Base-by-base conservation (phyloP, 1,140 invertebrate genomes). In the Mesaphorura yosii region DNA sequence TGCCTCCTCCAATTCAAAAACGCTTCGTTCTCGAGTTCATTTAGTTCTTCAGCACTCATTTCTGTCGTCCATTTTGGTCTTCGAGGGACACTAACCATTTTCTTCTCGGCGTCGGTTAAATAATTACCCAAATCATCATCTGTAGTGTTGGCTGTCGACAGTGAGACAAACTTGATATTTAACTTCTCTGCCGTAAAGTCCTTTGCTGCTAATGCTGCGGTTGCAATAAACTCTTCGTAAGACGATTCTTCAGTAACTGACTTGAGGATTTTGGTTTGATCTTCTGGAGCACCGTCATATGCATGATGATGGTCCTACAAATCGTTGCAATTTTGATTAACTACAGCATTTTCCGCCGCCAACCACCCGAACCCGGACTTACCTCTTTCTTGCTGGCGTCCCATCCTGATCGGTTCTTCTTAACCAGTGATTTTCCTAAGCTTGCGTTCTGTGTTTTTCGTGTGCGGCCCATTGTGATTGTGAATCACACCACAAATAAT, bases 231-330 rank as follows among this genome's bases (percentile, higher is more conserved):
- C 63, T 98, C 94, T 73, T 96, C 86, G 53, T 98, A 81, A 19
- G 88, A 89, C 47, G 81, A 89, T 68, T 98, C 88, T 66, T 97
- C 92, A 0, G 93, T 98, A 0, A 97, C 85, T 0, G 92, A 97
- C 66, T 88, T 82, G 2, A 95, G 72, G 72, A 34, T 53, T 12
- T 22, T 29, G 12, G 54, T 52, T 20, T 34, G 22, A 26, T 63
- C 58, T 26, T 51, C 57, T 25, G 26, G 37, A 3, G 53, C n/a
- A n/a, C n/a, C n/a, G n/a, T n/a, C n/a, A n/a, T n/a, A n/a, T n/a
- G n/a, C n/a, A n/a, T n/a, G 55, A 31, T 59, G 61, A 12, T 55
- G 51, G 14, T 57, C 57, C 61, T 63, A 31, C n/a, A 27, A 37
- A 55, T 25, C 22, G 10, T 26, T 1, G 20, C 5, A 34, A 34